phyloP scores from a whole-genome alignment of 2,888 invertebrate species.

The Aporophyla lueneburgensis region DNA sequence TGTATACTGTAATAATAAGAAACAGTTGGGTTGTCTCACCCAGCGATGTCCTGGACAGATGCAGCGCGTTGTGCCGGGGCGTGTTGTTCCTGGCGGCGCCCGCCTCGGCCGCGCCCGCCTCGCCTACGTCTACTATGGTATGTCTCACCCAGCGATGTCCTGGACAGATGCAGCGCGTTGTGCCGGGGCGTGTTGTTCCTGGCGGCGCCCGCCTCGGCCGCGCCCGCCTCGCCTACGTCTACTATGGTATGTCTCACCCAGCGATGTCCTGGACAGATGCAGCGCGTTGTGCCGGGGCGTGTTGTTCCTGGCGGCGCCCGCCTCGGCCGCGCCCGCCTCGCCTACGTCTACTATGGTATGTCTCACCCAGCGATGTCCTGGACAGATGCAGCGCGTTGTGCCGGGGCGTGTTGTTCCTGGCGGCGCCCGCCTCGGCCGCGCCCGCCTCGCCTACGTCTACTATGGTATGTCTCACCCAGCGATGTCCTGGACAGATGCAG shows the following conservation, averaged over 20 bases:
- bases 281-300: constrained; percentile 88
- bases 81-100: constrained; percentile 86
- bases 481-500: constrained; percentile 92
- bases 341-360: too few relatives aligned
- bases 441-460: too few relatives aligned
- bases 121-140: too few relatives aligned
- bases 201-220: too few relatives aligned
- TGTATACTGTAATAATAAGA: too few relatives aligned
- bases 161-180: constrained; percentile 89
- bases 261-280: constrained; percentile 91
- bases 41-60: constrained; percentile 91
- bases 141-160: constrained; percentile 92
- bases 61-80: constrained; percentile 88
- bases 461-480: too few relatives aligned
- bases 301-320: constrained; percentile 84
- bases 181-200: constrained; percentile 87
- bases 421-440: too few relatives aligned
- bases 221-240: too few relatives aligned
- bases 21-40: too few relatives aligned
- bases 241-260: too few relatives aligned
- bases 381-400: constrained; percentile 90
- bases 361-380: constrained; percentile 92
- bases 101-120: too few relatives aligned
- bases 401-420: constrained; percentile 86
- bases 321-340: too few relatives aligned